Evolutionary conservation across 1,140 invertebrate genomes (phyloP), one percentile per base, ranked within the genome.

Genomic region (Augochlora pura): DNA sequence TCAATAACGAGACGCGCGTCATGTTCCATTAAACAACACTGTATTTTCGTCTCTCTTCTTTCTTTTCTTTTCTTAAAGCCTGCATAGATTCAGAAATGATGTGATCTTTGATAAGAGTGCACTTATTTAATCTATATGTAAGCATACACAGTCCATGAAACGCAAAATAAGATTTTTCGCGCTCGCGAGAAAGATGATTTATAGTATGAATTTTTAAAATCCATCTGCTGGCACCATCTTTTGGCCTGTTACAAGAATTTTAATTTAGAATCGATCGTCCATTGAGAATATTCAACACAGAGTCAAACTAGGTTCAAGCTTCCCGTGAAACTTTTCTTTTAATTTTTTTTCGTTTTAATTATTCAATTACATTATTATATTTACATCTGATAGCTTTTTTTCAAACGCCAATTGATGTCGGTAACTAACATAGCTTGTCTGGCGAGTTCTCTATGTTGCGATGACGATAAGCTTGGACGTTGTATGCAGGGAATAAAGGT

Each of bases 301-400:
- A 77, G 84, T 81, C 62, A 84, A 87, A 87, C 77, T 85, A 87
- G 78, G 77, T 85, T 87, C 83, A 86, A 85, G 80, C 65, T 71
- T 78, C 38, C 49, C n/a, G 38, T 32, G 60, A 82, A 79, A 59
- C 4, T 52, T 52, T 21, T 16, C 14, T 52, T 52, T 18, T 14
- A 23, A 32, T 4, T 54, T 67, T 39, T n/a, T 46, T 63, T 42
- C 8, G n/a, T n/a, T 57, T 57, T 57, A 21, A 64, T 18, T 42
- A 57, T 0, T 70, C 12, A 10, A 64, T 54, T 54, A 57, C 21
- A n/a, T n/a, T 57, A 6, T 54, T 14, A 10, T 25, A 38, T 49
- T 46, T n/a, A 52, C 49, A 63, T 57, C 54, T 57, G 54, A 21
- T 57, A 52, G 16, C 21, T 39, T 49, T 75, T 32, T 32, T 62